Base-by-base conservation (phyloP, 2,113 vertebrate genomes). In the Colaptes auratus region DNA sequence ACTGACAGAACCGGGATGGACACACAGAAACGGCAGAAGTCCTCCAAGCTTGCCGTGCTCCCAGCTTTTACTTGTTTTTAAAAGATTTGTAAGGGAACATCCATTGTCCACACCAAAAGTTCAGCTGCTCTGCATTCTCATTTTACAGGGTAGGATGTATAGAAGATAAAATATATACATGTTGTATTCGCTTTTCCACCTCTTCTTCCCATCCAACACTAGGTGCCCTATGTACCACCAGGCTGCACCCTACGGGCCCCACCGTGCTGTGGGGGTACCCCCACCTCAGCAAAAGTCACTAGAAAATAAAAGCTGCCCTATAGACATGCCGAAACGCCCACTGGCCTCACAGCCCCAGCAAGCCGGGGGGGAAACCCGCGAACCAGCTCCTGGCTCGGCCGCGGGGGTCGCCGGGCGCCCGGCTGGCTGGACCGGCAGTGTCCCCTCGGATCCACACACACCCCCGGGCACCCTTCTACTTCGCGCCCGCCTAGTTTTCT, bases 91-190 rank as follows among this genome's bases (percentile, higher is more conserved):
- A 33, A 18, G 33, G n/a, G 50, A 25, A 30, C 52, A 63, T 14
- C 14, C 72, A 53, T 36, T 12, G 5, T 12, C 79, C n/a, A 18
- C 33, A 60, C 1, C 18, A 31, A 4, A 91, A 72, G 55, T 82
- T 77, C 59, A 30, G 59, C 50, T n/a, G 39, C 55, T 70, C 76
- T 14, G 17, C 69, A 65, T 4, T 33, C 25, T 27, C 58, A 16
- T 35, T 74, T 84, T 16, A 46, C 33, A 67, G 19, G 27, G 17
- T 59, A 88, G 30, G 64, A 31, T 13, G 6, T 2, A 25, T 0
- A 30, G 20, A 3, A 81, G 35, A 70, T 8, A 55, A 44, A 72
- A 67, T 7, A 39, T 0, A 25, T 5, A 3, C 16, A 0, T 10
- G 33, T 31, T 61, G 48, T 3, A 33, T 24, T 42, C 14, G 10